Conservation (phyloP, 2,113 vertebrate species). For the Myodes glareolus region DNA sequence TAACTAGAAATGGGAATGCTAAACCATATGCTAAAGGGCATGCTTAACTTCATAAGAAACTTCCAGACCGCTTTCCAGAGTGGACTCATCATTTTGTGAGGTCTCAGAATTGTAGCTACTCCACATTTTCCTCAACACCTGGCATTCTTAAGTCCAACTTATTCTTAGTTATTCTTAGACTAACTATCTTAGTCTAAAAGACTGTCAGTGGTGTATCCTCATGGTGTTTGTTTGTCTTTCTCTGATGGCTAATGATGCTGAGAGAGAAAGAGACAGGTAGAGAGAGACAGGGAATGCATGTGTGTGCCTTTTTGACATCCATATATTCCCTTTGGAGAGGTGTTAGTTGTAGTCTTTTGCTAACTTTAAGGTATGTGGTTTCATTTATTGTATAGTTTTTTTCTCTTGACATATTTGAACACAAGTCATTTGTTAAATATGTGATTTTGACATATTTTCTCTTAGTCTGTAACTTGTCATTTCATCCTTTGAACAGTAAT, state of each 20-base stretch:
- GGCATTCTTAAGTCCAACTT: not conserved
- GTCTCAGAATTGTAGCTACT: not conserved
- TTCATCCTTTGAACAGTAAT: not conserved
- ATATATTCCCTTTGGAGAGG: not conserved
- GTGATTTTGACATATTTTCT: constrained; percentile 48
- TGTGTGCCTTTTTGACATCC: not conserved
- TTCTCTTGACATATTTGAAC: not conserved
- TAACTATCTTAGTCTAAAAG: not conserved
- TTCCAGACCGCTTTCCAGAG: not conserved
- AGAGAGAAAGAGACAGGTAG: not conserved
- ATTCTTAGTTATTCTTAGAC: no score
- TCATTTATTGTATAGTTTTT: not conserved
- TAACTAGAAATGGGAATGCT: not conserved
- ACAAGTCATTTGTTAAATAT: constrained; percentile 17
- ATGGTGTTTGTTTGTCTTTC: not conserved
- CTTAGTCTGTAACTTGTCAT: not conserved
- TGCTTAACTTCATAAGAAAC: not conserved
- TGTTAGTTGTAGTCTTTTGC: not conserved
- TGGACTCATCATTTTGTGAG: not conserved
- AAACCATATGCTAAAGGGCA: not conserved
- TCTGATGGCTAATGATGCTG: not conserved
- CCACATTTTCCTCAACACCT: not conserved
- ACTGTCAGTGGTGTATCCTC: not conserved
- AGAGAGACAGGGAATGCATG: not conserved
- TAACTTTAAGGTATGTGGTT: not conserved